A percentile compares a stretch with the other conserved stretches of the same genome.
Conservation (phyloP, 2,888 invertebrate species). For the Stenurella melanura region DNA sequence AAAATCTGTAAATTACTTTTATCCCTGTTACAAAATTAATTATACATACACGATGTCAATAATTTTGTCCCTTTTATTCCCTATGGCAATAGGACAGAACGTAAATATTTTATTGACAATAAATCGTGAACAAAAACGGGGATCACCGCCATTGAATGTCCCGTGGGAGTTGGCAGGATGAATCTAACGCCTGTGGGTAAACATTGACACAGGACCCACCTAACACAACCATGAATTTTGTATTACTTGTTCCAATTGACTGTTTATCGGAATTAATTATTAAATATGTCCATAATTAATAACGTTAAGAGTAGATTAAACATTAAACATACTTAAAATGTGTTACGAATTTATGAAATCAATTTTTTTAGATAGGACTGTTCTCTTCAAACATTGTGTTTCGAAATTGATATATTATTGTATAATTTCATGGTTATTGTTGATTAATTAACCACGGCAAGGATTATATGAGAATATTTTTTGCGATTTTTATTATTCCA, state of each 20-base stretch:
- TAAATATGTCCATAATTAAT: background rate
- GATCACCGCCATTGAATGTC: conserved; percentile 58
- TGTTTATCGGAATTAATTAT: conserved; percentile 8
- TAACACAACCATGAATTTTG: conserved; percentile 21
- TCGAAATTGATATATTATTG: background rate
- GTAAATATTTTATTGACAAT: conserved; percentile 68
- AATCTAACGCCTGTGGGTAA: conserved; percentile 10
- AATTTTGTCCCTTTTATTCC: conserved; percentile 4
- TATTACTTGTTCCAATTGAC: conserved; percentile 1
- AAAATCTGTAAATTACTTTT: conserved; percentile 11
- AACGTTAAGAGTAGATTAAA: too few species aligned
- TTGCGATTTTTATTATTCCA: too few species aligned
- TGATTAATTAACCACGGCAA: too few species aligned
- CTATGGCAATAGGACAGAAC: conserved; percentile 26
- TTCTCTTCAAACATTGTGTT: background rate
- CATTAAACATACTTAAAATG: too few species aligned
- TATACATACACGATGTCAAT: background rate
- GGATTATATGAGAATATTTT: too few species aligned
- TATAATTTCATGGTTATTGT: too few species aligned
- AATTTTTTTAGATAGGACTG: too few species aligned
- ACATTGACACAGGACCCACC: conserved; percentile 18
- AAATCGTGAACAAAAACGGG: conserved; percentile 64
- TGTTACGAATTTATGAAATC: too few species aligned
- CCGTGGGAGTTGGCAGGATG: conserved; percentile 52
- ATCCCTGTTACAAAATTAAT: conserved; percentile 14